These are phyloP conservation scores for Melitaea athalia DNA, from an alignment of 2,888 invertebrate species.

Conservation along the genomic window DNA sequence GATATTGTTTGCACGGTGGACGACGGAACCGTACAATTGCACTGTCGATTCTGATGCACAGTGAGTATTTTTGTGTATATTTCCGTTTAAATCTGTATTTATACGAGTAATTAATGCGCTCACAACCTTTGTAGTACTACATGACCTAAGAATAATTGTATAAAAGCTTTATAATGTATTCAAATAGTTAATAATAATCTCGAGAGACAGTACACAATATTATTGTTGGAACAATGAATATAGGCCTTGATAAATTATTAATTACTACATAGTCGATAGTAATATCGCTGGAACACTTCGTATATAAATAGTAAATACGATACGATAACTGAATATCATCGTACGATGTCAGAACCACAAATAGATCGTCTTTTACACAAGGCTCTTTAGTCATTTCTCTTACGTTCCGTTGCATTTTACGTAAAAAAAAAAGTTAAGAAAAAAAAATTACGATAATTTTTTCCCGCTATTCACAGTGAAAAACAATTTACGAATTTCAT, in stretches of 20 bases:
- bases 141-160: too few species aligned
- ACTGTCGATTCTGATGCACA: constrained; percentile 67
- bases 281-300: constrained; percentile 16
- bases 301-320: constrained; percentile 20
- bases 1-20: constrained; percentile 52
- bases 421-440: constrained; percentile 6
- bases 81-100: constrained; percentile 26
- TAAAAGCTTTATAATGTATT: not conserved
- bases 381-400: constrained; percentile 24
- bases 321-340: constrained; percentile 36
- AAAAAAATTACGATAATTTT: not conserved
- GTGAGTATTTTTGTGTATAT: constrained; percentile 60
- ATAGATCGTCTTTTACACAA: constrained; percentile 37
- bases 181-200: constrained; percentile 3
- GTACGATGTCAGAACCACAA: constrained; percentile 41
- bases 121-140: not conserved
- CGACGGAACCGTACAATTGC: constrained; percentile 49
- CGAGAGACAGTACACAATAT: not conserved
- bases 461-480: not conserved
- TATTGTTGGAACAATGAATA: constrained; percentile 10
- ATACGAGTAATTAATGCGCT: constrained; percentile 12
- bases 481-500: not conserved
- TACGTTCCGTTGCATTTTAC: constrained; percentile 20
- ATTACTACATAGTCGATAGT: constrained; percentile 21
- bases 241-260: constrained; percentile 14